These are phyloP conservation scores for Pseudolaguvia tuberculata DNA, from an alignment of 2,113 vertebrate genomes.

Conservation along the genomic window DNA sequence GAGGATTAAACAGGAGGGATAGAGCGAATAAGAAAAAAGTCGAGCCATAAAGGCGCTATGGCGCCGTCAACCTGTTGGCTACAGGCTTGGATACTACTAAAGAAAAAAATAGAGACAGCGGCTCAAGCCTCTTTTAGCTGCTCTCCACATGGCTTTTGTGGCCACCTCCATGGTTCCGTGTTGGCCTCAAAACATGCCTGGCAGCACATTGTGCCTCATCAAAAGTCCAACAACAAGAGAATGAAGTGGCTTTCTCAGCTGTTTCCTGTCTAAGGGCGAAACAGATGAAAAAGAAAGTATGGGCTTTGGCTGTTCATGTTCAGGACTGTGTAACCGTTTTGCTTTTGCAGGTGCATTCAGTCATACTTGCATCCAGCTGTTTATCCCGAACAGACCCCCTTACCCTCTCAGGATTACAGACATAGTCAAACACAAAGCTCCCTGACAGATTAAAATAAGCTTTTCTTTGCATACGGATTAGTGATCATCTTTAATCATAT, in stretches of 20 bases:
- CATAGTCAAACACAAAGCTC: constrained; percentile 1
- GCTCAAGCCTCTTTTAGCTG: constrained; percentile 28
- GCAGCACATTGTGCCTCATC: constrained; percentile 16
- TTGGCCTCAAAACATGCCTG: constrained; percentile 24
- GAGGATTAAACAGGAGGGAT: constrained; percentile 39
- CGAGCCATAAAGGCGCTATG: constrained; percentile 19
- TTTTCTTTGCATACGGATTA: constrained; percentile 29
- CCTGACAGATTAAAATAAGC: not conserved
- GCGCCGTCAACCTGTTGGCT: constrained; percentile 3
- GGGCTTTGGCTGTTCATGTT: not conserved
- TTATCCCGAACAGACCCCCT: not conserved
- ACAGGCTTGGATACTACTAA: not conserved
- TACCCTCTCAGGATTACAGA: constrained; percentile 5
- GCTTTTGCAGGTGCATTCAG: constrained; percentile 3
- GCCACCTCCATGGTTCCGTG: constrained; percentile 9
- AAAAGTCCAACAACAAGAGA: constrained; percentile 7
- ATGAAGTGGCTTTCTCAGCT: constrained; percentile 34
- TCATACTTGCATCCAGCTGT: constrained; percentile 24
- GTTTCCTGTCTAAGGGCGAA: constrained; percentile 11
- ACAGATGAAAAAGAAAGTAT: not conserved
- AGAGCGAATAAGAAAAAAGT: constrained; percentile 23
- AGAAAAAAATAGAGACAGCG: constrained; percentile 1
- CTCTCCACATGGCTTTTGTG: constrained; percentile 38
- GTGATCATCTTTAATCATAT: constrained; percentile 6
- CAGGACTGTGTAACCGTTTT: not conserved